Base-by-base conservation (phyloP, 2,888 invertebrate species). In the Eupithecia dodoneata region DNA sequence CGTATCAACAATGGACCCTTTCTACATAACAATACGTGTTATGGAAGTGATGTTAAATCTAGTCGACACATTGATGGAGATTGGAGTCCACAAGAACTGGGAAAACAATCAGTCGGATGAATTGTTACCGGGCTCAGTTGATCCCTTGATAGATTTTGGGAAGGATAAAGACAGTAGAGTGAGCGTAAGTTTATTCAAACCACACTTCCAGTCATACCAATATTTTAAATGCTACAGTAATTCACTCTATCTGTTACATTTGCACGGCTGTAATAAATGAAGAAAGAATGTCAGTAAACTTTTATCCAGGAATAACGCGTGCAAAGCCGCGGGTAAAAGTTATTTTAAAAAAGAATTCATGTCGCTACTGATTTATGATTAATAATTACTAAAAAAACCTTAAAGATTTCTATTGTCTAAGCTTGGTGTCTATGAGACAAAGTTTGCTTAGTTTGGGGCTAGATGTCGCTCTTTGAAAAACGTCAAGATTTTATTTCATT, bases 41-140 rank as follows among this genome's bases (percentile, higher is more conserved):
- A 97, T 99, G 91, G 99, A 99, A 92, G 98, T 98, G 2, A 97
- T 99, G 86, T 93, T 99, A 30, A 99, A 99, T 90, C 96, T 99
- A 75, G 96, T 99, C 6, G 99, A 99, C 87, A 96, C 99, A 0
- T 92, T 99, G 2, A 96, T 99, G 93, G 98, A 99, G 86, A 97
- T 99, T 91, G 98, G 98, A 0, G 97, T 99, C 0, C 93, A 98
- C 79, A 97, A 97, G 85, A 93, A 92, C 82, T 95, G 95, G 93
- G 90, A 93, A 76, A 88, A 84, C 3, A 88, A 86, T 76, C 85
- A 84, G 41, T 77, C 83, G 3, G 96, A 96, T 78, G 95, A 95
- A 4, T 80, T 84, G 4, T 88, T 86, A 69, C 91, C 90, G 0
- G 91, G 91, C 10, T 85, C 85, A 2, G 84, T 92, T 4, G 94